Base-by-base conservation (phyloP, 2,888 invertebrate genomes). In the Apamea crenata region DNA sequence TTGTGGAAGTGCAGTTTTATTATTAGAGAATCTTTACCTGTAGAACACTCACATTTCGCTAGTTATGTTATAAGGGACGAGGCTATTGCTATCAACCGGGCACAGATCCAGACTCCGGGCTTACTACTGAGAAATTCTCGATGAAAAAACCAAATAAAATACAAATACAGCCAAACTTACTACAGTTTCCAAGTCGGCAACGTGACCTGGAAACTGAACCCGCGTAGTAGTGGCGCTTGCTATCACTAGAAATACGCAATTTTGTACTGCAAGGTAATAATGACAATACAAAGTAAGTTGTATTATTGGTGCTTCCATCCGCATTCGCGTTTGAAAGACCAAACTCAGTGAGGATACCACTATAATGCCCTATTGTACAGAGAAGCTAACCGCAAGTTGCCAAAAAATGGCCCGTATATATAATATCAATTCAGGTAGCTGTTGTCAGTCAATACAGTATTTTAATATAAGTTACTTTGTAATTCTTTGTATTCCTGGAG, bases 381-480 rank as follows among this genome's bases (percentile, higher is more conserved):
- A 84, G 21, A 14, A 56, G 18, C 44, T 72, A 44, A 78, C 87
- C 86, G 21, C 78, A 83, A 74, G 36, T 68, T 81, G 65, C 77
- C 87, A 89, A 91, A 92, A 87, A 90, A 92, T 91, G 91, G 91
- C 95, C 95, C 95, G 94, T 95, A 95, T 95, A 88, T 90, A 83
- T 85, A 90, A 88, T 75, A 73, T 90, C 87, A 94, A 95, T 93
- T 93, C 94, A 93, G 92, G 95, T 92, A 94, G 95, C 95, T 92
- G 94, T 65, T 93, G 94, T 89, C 74, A 78, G 75, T 77, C 83
- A 86, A 86, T 56, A 75, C 56, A 75, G 82, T 82, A 82, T 69
- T 77, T 81, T 88, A 68, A 66, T 63, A 72, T 56, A 61, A 76
- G 0, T 66, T 63, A 53, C 73, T 73, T n/a, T n/a, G n/a, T n/a